Conservation (phyloP, 2,797 vertebrate species). For the Heliangelus exortis region DNA sequence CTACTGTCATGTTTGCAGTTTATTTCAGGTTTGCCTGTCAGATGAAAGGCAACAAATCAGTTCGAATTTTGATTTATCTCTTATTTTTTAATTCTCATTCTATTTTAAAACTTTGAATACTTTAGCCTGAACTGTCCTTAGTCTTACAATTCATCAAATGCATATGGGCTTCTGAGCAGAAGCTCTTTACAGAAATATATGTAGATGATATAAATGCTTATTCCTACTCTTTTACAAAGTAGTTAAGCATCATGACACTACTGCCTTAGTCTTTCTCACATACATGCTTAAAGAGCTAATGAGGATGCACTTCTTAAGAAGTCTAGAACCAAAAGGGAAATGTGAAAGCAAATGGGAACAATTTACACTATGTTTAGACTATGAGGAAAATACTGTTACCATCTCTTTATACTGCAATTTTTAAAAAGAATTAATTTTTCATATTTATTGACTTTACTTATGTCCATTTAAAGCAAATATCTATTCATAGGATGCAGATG, state of each 20-base stretch:
- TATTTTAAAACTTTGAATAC: background rate
- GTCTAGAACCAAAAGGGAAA: background rate
- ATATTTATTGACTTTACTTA: background rate
- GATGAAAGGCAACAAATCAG: background rate
- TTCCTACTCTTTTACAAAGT: background rate
- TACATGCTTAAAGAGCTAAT: background rate
- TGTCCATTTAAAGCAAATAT: background rate
- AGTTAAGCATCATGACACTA: too few species aligned
- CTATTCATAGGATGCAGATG: background rate
- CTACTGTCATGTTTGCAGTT: background rate
- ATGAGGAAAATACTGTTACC: background rate
- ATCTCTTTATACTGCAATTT: background rate
- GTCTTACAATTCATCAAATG: background rate
- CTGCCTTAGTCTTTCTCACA: too few species aligned
- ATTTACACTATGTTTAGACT: background rate
- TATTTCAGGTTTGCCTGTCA: background rate
- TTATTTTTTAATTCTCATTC: background rate
- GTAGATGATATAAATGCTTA: background rate
- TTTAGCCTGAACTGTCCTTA: background rate
- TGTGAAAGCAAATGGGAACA: background rate
- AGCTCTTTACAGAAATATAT: background rate
- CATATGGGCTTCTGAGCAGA: background rate
- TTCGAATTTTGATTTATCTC: background rate
- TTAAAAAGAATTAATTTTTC: background rate
- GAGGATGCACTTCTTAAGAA: background rate